A percentile compares a stretch with the other conserved stretches of the same genome.
phyloP scores from a whole-genome alignment of 1,140 invertebrate genomes.

The Zophobas morio region DNA sequence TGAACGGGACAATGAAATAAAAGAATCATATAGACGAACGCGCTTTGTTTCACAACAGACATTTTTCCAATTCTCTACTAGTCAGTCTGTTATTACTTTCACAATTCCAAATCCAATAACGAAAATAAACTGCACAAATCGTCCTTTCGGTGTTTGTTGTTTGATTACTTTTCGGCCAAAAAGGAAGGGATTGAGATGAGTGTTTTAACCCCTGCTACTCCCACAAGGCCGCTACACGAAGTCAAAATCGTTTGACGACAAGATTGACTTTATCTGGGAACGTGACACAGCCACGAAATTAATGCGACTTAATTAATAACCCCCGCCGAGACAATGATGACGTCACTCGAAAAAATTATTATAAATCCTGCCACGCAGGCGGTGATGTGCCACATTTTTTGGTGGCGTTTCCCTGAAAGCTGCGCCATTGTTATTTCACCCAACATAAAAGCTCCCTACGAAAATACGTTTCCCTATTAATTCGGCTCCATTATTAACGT shows the following conservation, averaged over 20 bases:
- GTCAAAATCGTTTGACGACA: too few relatives aligned
- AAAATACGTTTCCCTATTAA: constrained; percentile 12
- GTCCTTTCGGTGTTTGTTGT: constrained; percentile 36
- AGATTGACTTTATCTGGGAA: too few relatives aligned
- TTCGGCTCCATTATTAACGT: constrained; percentile 26
- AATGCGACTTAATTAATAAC: too few relatives aligned
- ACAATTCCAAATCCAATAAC: constrained; percentile 40
- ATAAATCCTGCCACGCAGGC: too few relatives aligned
- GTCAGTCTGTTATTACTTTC: constrained; percentile 40
- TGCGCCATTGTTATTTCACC: too few relatives aligned
- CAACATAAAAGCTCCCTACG: background rate
- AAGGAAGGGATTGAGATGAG: background rate
- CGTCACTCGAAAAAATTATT: background rate
- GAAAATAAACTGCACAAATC: constrained; percentile 39
- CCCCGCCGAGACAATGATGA: too few relatives aligned
- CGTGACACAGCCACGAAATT: too few relatives aligned
- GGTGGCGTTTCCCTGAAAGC: too few relatives aligned
- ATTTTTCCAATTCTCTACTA: constrained; percentile 40
- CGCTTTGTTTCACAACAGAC: constrained; percentile 41
- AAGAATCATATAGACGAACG: constrained; percentile 38
- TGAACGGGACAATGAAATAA: constrained; percentile 25
- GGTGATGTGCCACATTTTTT: too few relatives aligned
- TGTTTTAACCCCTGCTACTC: background rate
- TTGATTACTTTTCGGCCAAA: constrained; percentile 31
- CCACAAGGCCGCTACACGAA: background rate